Conservation (phyloP, 2,888 invertebrate species). For the Pycnomerus fuliginosus region DNA sequence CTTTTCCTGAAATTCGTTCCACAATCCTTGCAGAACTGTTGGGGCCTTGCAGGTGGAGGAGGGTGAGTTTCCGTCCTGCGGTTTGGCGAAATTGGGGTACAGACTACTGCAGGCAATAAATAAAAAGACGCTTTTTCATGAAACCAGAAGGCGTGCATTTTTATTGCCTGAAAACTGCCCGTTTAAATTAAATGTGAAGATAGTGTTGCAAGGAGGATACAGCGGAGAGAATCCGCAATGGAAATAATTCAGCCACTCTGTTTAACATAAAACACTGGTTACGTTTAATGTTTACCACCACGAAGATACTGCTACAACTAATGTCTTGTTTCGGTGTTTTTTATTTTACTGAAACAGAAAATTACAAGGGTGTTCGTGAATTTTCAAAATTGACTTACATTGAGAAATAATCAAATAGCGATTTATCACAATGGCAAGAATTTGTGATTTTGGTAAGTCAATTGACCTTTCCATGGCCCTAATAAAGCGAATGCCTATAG, state of each 20-base stretch:
- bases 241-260: conserved; percentile 41
- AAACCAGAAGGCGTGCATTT: conserved; percentile 56
- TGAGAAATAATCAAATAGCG: no score
- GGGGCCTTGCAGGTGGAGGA: background rate
- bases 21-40: conserved; percentile 6
- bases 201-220: conserved; percentile 48
- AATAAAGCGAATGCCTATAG: no score
- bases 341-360: no score
- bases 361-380: no score
- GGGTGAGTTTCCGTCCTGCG: background rate
- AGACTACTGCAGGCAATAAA: conserved; percentile 45
- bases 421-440: no score
- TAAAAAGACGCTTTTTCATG: conserved; percentile 54
- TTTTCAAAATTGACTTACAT: no score
- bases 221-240: conserved; percentile 42
- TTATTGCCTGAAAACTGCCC: conserved; percentile 55
- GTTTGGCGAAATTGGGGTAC: conserved; percentile 21
- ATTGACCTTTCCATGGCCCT: no score
- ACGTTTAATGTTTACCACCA: conserved; percentile 23
- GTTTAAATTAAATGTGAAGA: conserved; percentile 55
- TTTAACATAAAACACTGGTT: conserved; percentile 41
- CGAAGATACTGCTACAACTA: no score
- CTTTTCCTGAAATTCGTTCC: conserved; percentile 35
- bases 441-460: no score
- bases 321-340: no score